A percentile compares a stretch with the other conserved stretches of the same genome.
These are phyloP conservation scores for Acrossocheilus fasciatus DNA, from an alignment of 2,797 vertebrate genomes.

Conservation along the genomic window DNA sequence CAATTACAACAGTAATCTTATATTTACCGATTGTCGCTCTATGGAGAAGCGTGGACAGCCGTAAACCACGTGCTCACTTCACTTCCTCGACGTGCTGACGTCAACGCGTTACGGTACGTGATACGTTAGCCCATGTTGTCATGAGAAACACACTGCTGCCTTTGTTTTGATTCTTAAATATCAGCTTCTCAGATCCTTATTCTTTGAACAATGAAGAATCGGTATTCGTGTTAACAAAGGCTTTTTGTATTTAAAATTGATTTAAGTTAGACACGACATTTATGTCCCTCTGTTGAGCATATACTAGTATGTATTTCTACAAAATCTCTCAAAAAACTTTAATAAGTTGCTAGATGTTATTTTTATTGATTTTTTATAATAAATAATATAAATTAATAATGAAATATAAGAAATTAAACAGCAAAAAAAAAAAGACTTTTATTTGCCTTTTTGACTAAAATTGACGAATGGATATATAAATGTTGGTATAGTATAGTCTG, in stretches of 20 bases:
- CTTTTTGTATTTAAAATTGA: background rate
- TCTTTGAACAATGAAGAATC: background rate
- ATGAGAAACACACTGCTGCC: conserved; percentile 8
- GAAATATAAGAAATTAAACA: background rate
- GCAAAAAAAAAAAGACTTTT: background rate
- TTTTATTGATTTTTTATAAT: background rate
- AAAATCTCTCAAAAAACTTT: too few relatives aligned
- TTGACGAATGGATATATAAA: background rate
- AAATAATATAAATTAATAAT: background rate
- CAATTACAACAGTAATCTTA: background rate
- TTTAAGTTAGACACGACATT: background rate
- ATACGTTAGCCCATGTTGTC: background rate
- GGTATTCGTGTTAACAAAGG: background rate
- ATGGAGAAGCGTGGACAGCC: conserved; percentile 14
- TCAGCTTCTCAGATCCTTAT: background rate
- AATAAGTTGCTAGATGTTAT: background rate
- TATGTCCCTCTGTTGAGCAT: background rate
- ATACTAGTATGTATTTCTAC: background rate
- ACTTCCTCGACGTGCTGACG: conserved; percentile 68
- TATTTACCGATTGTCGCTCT: conserved; percentile 24
- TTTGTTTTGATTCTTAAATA: conserved; percentile 21
- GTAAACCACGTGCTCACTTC: conserved; percentile 74
- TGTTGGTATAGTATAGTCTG: background rate
- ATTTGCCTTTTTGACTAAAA: background rate
- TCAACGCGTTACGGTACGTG: conserved; percentile 59